Conservation (phyloP, 2,113 vertebrate species). For the Limanda limanda region DNA sequence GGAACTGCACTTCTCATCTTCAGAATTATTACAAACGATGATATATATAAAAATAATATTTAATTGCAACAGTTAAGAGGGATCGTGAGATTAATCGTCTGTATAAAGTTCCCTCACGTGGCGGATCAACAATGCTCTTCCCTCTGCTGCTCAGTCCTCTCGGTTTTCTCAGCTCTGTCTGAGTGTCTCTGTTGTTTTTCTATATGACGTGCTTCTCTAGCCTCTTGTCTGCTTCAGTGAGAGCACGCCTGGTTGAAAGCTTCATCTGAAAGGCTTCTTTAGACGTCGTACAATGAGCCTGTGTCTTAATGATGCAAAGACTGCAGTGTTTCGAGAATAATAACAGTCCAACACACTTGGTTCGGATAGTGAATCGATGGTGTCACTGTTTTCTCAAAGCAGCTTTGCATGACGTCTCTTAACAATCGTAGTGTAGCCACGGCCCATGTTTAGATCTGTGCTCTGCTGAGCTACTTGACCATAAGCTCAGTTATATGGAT, state of each 20-base stretch:
- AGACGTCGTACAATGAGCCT: slow-evolving; percentile 71
- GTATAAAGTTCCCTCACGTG: slow-evolving; percentile 22
- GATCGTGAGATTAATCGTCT: not conserved
- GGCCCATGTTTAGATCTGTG: slow-evolving; percentile 42
- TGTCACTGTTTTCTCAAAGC: slow-evolving; percentile 44
- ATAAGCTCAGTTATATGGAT: not conserved
- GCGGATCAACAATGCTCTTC: not conserved
- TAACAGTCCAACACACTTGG: slow-evolving; percentile 57
- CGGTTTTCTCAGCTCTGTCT: slow-evolving; percentile 33
- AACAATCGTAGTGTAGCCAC: slow-evolving; percentile 20
- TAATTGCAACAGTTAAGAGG: not conserved
- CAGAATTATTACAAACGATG: too few species aligned
- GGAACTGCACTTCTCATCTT: not conserved
- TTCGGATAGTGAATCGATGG: slow-evolving; percentile 51
- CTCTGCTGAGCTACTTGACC: slow-evolving; percentile 14
- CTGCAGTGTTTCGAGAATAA: slow-evolving; percentile 52
- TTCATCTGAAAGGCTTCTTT: slow-evolving; percentile 73
- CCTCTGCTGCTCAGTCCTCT: slow-evolving; percentile 20
- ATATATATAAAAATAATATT: not conserved
- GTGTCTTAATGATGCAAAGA: slow-evolving; percentile 69
- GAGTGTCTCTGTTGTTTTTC: slow-evolving; percentile 61
- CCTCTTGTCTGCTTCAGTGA: slow-evolving; percentile 69
- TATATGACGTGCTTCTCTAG: slow-evolving; percentile 43
- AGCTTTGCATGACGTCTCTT: slow-evolving; percentile 30
- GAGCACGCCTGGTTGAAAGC: slow-evolving; percentile 59